Percentiles rank a stretch among this genome's conserved stretches.
Evolutionary conservation across 2,113 vertebrate species (phyloP).

Genomic region (Actinemys pallida): DNA sequence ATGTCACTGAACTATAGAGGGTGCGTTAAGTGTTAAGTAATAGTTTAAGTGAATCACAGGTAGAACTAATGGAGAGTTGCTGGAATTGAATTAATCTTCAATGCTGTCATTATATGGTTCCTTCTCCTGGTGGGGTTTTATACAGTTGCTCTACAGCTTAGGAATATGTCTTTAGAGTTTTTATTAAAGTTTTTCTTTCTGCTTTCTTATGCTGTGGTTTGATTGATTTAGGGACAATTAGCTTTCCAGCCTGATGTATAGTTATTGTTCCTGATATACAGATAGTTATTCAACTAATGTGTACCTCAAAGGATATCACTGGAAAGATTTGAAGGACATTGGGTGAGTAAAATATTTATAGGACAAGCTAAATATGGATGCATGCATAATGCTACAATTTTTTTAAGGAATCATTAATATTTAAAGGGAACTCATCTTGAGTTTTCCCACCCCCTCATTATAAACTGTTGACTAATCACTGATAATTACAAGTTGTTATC

Average conservation of each 20-base stretch:
- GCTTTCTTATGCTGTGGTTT: background rate
- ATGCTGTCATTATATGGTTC: background rate
- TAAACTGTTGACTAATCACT: background rate
- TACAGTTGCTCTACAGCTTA: background rate
- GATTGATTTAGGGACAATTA: background rate
- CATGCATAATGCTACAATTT: background rate
- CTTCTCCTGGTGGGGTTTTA: background rate
- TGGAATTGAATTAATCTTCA: background rate
- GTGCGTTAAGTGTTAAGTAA: constrained; percentile 8
- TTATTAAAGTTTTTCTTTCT: background rate
- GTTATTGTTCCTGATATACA: background rate
- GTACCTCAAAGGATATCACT: background rate
- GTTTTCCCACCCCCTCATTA: background rate
- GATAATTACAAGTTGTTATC: background rate
- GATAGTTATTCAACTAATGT: background rate
- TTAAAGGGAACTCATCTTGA: background rate
- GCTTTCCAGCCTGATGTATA: background rate
- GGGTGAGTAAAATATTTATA: background rate
- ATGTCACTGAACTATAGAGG: background rate
- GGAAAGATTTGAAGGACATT: background rate
- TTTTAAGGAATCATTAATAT: background rate
- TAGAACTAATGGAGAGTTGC: background rate
- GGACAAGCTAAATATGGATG: constrained; percentile 5
- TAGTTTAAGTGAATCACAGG: background rate
- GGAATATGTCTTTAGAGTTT: background rate